Evolutionary conservation across 2,797 vertebrate species (phyloP).

Genomic region (Remorina albescens): DNA sequence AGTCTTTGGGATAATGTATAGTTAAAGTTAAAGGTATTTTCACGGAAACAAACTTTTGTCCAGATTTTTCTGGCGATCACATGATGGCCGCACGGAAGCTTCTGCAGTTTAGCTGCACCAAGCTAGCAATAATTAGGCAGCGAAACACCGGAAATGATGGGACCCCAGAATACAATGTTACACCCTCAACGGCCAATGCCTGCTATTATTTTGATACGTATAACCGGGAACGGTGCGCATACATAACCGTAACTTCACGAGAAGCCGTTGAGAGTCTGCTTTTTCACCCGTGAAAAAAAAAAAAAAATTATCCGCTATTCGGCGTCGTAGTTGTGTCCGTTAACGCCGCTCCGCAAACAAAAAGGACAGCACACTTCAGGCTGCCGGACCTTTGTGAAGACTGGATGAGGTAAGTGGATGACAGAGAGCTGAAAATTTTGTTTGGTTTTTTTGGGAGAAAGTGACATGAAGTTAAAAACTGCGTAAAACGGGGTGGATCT

Average conservation of each 20-base stretch:
- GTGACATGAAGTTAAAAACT: neutral
- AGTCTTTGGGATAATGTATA: neutral
- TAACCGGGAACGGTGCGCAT: no score
- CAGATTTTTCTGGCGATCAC: conserved; percentile 56
- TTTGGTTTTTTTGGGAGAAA: neutral
- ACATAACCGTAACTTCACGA: no score
- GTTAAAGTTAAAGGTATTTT: conserved; percentile 12
- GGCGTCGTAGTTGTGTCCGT: conserved; percentile 23
- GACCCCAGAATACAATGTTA: neutral
- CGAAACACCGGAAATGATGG: neutral
- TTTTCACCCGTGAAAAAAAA: conserved; percentile 58
- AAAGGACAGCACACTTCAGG: neutral
- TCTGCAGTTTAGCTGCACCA: neutral
- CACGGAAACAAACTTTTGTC: conserved; percentile 19
- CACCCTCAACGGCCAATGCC: fast-evolving
- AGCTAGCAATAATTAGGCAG: fast-evolving
- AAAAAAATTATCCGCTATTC: conserved; percentile 58
- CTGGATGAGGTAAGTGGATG: conserved; percentile 41
- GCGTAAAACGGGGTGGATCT: neutral
- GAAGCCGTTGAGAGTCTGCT: no score
- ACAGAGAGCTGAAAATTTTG: neutral
- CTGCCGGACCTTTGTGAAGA: neutral
- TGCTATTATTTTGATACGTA: conserved; percentile 26
- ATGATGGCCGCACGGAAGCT: conserved; percentile 70
- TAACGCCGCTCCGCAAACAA: neutral